Percentiles rank a stretch among this genome's conserved stretches.
These are phyloP conservation scores for Deroplatys truncata DNA, from an alignment of 2,888 invertebrate species.

Conservation along the genomic window DNA sequence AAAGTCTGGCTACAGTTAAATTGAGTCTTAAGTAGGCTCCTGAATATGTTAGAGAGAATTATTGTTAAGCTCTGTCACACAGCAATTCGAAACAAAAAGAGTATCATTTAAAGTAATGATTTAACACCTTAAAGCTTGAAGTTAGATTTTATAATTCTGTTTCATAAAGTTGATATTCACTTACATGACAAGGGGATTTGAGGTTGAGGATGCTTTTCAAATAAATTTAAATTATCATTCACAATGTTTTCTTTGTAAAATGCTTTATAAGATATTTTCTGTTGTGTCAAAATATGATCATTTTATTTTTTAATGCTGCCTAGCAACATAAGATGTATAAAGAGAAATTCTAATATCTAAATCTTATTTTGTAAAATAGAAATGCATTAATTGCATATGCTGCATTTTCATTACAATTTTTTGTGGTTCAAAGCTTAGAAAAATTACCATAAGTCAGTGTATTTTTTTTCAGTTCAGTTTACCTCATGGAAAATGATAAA, in stretches of 20 bases:
- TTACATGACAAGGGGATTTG: not conserved
- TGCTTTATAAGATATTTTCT: not conserved
- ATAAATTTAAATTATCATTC: not conserved
- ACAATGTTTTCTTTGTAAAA: not conserved
- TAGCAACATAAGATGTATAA: not conserved
- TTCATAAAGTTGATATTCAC: not conserved
- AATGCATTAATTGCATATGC: not conserved
- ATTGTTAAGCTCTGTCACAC: not conserved
- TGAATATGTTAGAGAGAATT: constrained; percentile 1
- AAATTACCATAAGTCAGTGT: not conserved
- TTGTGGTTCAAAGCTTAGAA: not conserved
- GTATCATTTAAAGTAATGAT: not conserved
- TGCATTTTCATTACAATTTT: not conserved
- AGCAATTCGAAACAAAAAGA: not conserved
- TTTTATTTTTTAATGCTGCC: not conserved
- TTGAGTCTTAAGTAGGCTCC: not conserved
- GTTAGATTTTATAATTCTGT: not conserved
- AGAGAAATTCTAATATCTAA: not conserved
- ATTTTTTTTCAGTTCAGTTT: no score
- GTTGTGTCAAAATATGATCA: not conserved
- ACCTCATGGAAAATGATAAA: no score
- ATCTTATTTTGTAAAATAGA: not conserved
- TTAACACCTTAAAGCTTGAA: not conserved
- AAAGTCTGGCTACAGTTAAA: constrained; percentile 5
- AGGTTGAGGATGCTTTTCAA: not conserved